Conservation (phyloP, 1,140 invertebrate genomes). For the Lepidotrigona ventralis region DNA sequence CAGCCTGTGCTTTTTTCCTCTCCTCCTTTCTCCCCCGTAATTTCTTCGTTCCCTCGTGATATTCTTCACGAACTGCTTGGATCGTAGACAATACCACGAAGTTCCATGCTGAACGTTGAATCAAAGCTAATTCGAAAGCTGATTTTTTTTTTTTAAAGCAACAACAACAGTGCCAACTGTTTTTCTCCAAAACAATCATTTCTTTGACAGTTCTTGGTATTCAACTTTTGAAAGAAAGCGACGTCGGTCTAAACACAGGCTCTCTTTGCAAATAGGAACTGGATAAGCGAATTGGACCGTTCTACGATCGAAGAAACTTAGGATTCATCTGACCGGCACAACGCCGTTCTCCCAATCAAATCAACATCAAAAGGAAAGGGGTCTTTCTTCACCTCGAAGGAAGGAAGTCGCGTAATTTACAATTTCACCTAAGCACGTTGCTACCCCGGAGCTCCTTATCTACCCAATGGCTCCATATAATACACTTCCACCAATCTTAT, state of each 20-base stretch:
- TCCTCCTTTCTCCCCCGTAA: constrained; percentile 1
- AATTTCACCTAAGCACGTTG: constrained; percentile 6
- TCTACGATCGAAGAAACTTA: background rate
- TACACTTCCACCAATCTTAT: background rate
- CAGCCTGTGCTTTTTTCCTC: constrained; percentile 32
- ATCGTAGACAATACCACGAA: background rate
- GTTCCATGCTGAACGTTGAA: no score
- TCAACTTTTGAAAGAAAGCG: no score
- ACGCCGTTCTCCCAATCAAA: background rate
- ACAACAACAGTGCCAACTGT: no score
- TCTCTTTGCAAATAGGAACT: no score
- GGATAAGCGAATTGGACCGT: background rate
- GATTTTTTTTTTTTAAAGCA: no score
- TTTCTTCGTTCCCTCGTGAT: constrained; percentile 5
- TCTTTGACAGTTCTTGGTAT: no score
- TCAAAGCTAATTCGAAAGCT: no score
- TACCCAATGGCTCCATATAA: background rate
- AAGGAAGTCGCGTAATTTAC: constrained; percentile 5
- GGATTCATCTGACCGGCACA: no score
- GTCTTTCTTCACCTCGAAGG: background rate
- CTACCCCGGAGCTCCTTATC: constrained; percentile 1
- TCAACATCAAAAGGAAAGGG: background rate
- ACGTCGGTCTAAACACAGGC: no score
- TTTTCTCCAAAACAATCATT: no score
- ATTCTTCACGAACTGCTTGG: background rate